A percentile compares a stretch with the other conserved stretches of the same genome.
phyloP scores from a whole-genome alignment of 2,888 invertebrate genomes.

The Chironomus riparius region DNA sequence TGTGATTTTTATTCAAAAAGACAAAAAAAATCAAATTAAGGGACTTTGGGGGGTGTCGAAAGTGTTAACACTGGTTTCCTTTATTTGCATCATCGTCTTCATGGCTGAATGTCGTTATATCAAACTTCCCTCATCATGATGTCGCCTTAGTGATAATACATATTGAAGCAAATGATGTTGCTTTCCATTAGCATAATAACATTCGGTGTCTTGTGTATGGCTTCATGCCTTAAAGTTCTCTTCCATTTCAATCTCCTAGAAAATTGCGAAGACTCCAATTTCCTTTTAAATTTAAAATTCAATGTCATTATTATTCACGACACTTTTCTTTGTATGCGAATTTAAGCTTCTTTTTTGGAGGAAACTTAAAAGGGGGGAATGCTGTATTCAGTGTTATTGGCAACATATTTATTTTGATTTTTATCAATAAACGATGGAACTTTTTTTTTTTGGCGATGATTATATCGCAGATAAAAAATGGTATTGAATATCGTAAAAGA shows the following conservation, averaged over 20 bases:
- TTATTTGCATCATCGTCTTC: neutral
- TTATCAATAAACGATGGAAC: too few species aligned
- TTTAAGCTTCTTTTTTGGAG: too few species aligned
- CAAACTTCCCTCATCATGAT: neutral
- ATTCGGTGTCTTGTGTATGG: neutral
- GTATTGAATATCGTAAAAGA: too few species aligned
- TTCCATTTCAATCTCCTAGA: neutral
- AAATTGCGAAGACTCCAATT: neutral
- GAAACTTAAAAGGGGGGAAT: too few species aligned
- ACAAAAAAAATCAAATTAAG: slow-evolving; percentile 5
- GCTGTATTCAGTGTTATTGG: too few species aligned
- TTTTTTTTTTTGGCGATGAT: too few species aligned
- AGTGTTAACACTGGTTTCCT: slow-evolving; percentile 1
- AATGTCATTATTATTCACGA: slow-evolving; percentile 6
- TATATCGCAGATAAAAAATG: too few species aligned
- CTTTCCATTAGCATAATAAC: slow-evolving; percentile 9
- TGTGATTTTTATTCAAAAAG: slow-evolving; percentile 2
- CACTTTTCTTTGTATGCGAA: neutral
- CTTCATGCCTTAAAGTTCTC: neutral
- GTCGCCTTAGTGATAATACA: neutral
- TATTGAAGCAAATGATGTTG: neutral
- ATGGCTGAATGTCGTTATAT: neutral
- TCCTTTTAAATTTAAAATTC: neutral
- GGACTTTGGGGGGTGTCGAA: neutral
- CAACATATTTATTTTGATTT: too few species aligned